These are phyloP conservation scores for Thalassarche chlororhynchos DNA, from an alignment of 2,113 vertebrate species.

Conservation along the genomic window DNA sequence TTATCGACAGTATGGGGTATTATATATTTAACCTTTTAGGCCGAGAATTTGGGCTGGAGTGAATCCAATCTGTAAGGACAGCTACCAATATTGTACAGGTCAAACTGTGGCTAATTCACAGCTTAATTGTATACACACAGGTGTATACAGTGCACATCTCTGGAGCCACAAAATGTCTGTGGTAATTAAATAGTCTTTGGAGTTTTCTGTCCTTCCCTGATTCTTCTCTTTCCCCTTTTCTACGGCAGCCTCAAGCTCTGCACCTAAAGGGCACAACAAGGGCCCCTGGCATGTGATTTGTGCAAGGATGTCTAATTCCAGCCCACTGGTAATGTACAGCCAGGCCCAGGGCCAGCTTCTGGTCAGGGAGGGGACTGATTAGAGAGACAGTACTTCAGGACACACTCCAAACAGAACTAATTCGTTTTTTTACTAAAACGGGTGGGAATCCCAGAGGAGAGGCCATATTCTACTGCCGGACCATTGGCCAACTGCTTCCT, in stretches of 20 bases:
- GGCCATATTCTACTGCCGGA: neutral
- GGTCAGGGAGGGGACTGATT: neutral
- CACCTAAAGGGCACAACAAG: neutral
- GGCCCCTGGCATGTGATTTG: neutral
- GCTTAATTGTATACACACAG: neutral
- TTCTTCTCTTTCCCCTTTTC: neutral
- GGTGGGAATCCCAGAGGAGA: neutral
- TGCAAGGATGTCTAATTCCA: neutral
- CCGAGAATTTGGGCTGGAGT: conserved; percentile 38
- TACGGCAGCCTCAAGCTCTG: neutral
- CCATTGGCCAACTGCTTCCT: neutral
- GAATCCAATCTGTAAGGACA: conserved; percentile 57
- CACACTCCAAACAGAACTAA: neutral
- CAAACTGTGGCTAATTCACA: conserved; percentile 41
- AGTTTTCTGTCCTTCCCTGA: neutral
- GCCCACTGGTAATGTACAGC: neutral
- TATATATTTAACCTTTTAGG: conserved; percentile 70
- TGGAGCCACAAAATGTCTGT: neutral
- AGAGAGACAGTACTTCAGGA: neutral
- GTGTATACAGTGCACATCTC: neutral
- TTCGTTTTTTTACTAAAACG: neutral
- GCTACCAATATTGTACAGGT: conserved; percentile 39
- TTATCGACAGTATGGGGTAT: conserved; percentile 47
- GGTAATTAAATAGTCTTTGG: neutral
- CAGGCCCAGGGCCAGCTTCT: neutral